Percentiles rank a stretch among this genome's conserved stretches.
These are phyloP conservation scores for Ondatra zibethicus DNA, from an alignment of 2,113 vertebrate species.

Conservation along the genomic window DNA sequence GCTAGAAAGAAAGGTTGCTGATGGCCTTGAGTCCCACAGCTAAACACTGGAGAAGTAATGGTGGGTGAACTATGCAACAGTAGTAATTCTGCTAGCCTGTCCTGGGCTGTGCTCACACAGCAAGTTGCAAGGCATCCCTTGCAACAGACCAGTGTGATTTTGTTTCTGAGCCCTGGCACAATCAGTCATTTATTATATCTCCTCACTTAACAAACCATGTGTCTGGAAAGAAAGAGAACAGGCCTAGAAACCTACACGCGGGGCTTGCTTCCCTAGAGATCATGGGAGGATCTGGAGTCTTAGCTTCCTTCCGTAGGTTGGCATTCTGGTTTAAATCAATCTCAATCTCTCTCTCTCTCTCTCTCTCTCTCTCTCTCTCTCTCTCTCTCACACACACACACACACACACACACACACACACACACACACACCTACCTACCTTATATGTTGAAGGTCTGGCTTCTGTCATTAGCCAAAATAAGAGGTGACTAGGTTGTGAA, in stretches of 20 bases:
- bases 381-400: not conserved
- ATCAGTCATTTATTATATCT: not conserved
- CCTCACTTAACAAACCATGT: not conserved
- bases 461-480: not conserved
- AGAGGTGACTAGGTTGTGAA: not conserved
- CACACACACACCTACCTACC: not conserved
- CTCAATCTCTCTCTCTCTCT: not conserved
- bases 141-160: not conserved
- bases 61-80: not conserved
- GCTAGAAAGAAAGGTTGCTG: not conserved
- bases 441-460: not conserved
- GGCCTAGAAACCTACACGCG: not conserved
- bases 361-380: not conserved
- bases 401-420: not conserved
- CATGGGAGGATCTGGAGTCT: not conserved
- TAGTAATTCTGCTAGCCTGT: not conserved
- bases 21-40: not conserved
- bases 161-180: not conserved
- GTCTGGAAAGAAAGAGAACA: not conserved
- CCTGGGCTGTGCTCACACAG: not conserved
- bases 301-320: not conserved
- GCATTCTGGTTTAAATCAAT: not conserved
- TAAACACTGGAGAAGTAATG: not conserved
- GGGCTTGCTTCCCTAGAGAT: not conserved
- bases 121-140: not conserved